Conservation (phyloP, 23 tunicate species). For the Styela clava region DNA sequence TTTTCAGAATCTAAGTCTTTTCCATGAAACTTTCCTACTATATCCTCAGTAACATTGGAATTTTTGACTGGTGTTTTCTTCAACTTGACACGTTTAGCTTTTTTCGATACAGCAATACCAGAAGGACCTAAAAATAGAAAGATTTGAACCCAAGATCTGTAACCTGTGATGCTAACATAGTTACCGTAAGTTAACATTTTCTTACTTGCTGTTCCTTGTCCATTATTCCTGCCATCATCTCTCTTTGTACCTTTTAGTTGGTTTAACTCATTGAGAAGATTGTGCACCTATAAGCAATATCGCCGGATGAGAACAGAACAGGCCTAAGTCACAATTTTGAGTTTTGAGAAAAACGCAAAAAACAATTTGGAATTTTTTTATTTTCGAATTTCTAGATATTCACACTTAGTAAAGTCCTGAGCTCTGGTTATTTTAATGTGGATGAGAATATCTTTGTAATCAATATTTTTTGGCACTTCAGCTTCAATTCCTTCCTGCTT, state of each 20-base stretch:
- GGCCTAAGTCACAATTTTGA: too few relatives aligned
- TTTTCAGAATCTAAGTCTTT: not conserved
- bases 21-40: constrained; percentile 4
- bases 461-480: too few relatives aligned
- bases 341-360: too few relatives aligned
- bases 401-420: too few relatives aligned
- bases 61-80: not conserved
- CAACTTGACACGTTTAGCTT: not conserved
- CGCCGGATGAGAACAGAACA: too few relatives aligned
- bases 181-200: too few relatives aligned
- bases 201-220: not conserved
- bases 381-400: too few relatives aligned
- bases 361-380: too few relatives aligned
- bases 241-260: not conserved
- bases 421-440: too few relatives aligned
- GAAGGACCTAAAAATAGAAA: not conserved
- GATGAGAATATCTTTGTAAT: too few relatives aligned
- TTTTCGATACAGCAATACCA: not conserved
- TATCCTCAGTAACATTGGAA: not conserved
- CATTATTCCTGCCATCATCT: not conserved
- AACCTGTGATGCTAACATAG: too few relatives aligned
- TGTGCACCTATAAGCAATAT: not conserved
- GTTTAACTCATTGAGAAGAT: not conserved
- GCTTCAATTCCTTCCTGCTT: too few relatives aligned
- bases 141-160: not conserved